Evolutionary conservation across 2,797 vertebrate species (phyloP), one percentile per base, ranked within the genome.

Genomic region (Meriones psammophilus): DNA sequence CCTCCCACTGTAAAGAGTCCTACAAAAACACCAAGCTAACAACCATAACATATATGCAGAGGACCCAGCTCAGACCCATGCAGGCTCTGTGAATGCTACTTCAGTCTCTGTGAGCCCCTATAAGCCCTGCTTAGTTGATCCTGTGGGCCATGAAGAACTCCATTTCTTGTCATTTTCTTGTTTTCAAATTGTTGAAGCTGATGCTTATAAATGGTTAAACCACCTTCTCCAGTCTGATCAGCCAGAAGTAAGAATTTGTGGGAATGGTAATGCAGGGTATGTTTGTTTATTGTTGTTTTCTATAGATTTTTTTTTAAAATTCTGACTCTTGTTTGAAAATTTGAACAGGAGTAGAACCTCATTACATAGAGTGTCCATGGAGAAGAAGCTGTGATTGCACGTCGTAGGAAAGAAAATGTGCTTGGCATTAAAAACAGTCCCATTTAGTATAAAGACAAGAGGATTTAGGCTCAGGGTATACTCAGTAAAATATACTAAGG

Each of bases 291-390:
- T 74, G 33, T 66, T 89, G 81, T 88, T 89, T 93, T n/a, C 56
- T 80, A 12, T 56, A 74, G 6, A 86, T 39, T 6, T 36, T 81
- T 94, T 62, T 74, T 77, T 39, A 39, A 39, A 88, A 88, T 15
- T 71, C 5, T 20, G 85, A 64, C 15, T 54, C 66, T 94, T 36
- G 20, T 91, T 80, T 46, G 18, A 36, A 77, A 85, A 88, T 84
- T 80, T 79, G 56, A 94, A 81, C 26, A 95, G 71, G 71, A 30
- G 13, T 60, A 84, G 60, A 92, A 54, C 3, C 18, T 92, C 30
- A 64, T 54, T 42, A 58, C 18, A 26, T 56, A 6, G 1, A 24
- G 0, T 94, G 24, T 89, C 66, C 60, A 26, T 58, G 68, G 33
- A 85, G 46, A 94, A 18, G 56, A 88, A 93, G 33, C 88, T 62